Evolutionary conservation across 2,888 invertebrate species (phyloP), one percentile per base, ranked within the genome.

Genomic region (Ephialtes manifestator): DNA sequence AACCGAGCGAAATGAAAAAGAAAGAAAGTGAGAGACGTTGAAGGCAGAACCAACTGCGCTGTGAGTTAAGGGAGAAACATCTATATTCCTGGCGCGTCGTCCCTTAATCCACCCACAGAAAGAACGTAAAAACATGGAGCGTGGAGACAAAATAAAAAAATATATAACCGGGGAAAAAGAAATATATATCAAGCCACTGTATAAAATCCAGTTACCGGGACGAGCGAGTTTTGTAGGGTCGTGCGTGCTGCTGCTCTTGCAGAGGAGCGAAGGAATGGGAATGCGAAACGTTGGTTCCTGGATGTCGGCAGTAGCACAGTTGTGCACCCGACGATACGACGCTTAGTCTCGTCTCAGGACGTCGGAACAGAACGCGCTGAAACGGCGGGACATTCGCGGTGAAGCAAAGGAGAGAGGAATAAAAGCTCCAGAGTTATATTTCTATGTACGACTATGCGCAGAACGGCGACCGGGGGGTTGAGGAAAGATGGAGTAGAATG

Each of bases 401-500:
- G 81, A 81, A 53, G 74, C 28, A 68, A 65, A 28, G 46, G 15
- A 15, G 58, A 53, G 24, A 35, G 75, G 67, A 28, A 70, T 70
- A 39, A 55, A 55, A 71, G 71, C 39, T 28, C 18, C 63, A 53
- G 78, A 74, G 68, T 74, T 81, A 81, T 77, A 75, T 84, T 77
- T 81, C 76, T 68, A 81, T 81, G 81, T 77, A 67, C 39, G 53
- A 51, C 51, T 71, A 84, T 55, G 77, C 78, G 39, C 35, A 77
- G 68, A 58, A 71, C 43, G 55, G 24, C 35, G 78, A 70, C n/a
- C 55, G 39, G 76, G 76, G 86, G 81, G 72, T 65, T 31, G 85
- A 79, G 67, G 81, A 85, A 85, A 84, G 87, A 87, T 85, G 86
- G 84, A 78, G 79, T 80, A 84, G 88, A 89, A 67, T 43, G 58